Evolutionary conservation across 1,140 invertebrate genomes (phyloP).

Genomic region (Odontomachus brunneus): DNA sequence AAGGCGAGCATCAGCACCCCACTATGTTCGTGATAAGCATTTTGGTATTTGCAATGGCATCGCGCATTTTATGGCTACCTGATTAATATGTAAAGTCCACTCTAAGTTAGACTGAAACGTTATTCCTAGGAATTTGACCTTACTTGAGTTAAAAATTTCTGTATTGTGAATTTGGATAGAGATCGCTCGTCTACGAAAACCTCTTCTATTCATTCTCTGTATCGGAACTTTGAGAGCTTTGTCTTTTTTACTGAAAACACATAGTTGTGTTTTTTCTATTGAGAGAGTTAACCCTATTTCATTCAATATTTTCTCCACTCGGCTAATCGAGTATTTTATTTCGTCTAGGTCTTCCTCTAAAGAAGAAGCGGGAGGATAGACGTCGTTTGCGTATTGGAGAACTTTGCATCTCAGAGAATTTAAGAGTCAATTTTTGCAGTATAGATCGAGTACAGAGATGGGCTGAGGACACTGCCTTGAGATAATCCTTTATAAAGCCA

Average conservation of each 20-base stretch:
- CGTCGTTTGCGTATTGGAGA: too few relatives aligned
- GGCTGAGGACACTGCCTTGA: too few relatives aligned
- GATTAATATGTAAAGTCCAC: not conserved
- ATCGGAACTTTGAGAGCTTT: not conserved
- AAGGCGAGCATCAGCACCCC: not conserved
- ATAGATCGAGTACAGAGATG: too few relatives aligned
- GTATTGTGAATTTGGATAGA: not conserved
- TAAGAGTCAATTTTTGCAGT: too few relatives aligned
- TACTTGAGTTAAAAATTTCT: not conserved
- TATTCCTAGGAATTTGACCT: not conserved
- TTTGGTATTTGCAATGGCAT: not conserved
- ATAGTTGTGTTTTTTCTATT: too few relatives aligned
- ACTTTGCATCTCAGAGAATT: too few relatives aligned
- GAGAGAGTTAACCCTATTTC: too few relatives aligned
- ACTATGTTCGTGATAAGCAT: not conserved
- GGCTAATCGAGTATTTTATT: too few relatives aligned
- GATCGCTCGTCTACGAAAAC: not conserved
- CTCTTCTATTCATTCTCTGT: not conserved
- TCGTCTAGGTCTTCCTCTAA: too few relatives aligned
- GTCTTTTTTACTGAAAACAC: not conserved
- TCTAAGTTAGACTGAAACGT: not conserved
- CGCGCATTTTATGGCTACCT: not conserved
- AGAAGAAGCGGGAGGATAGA: too few relatives aligned
- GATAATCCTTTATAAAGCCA: too few relatives aligned
- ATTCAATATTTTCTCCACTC: too few relatives aligned